Evolutionary conservation across 64 coral and sea anemone species (phyloP).

Genomic region (Catalaphyllia jardinei): DNA sequence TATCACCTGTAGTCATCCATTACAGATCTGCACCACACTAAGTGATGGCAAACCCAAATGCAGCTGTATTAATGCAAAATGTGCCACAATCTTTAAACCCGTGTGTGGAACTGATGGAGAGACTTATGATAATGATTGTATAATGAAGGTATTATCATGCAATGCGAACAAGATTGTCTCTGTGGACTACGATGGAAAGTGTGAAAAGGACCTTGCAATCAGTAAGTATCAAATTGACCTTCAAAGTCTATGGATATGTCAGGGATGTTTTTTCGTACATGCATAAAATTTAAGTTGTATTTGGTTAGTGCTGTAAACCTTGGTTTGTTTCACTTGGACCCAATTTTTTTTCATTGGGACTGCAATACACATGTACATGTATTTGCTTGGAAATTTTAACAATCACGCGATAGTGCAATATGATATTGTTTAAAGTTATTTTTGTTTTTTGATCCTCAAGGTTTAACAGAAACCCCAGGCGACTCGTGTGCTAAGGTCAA

Average conservation of each 20-base stretch:
- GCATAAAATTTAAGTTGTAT: too few relatives aligned
- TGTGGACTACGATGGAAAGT: conserved; percentile 22
- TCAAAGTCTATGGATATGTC: neutral
- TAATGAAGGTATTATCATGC: conserved; percentile 48
- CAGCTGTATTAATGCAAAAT: neutral
- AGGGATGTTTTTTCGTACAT: too few relatives aligned
- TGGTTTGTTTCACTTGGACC: too few relatives aligned
- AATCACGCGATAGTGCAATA: too few relatives aligned
- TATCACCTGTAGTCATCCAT: conserved; percentile 41
- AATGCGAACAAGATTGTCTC: conserved; percentile 32
- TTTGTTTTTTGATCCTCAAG: neutral
- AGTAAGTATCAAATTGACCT: neutral
- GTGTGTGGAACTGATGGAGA: conserved; percentile 63
- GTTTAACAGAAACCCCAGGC: neutral
- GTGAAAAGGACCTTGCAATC: neutral
- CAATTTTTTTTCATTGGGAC: too few relatives aligned
- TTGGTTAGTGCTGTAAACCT: too few relatives aligned
- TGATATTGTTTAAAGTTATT: too few relatives aligned
- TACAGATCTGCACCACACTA: neutral
- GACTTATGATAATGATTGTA: conserved; percentile 50
- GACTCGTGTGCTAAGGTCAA: neutral
- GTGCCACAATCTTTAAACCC: conserved; percentile 22
- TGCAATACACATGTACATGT: too few relatives aligned
- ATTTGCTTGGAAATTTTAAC: too few relatives aligned
- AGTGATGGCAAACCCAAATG: conserved; percentile 28